Evolutionary conservation across 2,797 vertebrate genomes (phyloP).

Genomic region (Rhynchonycteris naso): DNA sequence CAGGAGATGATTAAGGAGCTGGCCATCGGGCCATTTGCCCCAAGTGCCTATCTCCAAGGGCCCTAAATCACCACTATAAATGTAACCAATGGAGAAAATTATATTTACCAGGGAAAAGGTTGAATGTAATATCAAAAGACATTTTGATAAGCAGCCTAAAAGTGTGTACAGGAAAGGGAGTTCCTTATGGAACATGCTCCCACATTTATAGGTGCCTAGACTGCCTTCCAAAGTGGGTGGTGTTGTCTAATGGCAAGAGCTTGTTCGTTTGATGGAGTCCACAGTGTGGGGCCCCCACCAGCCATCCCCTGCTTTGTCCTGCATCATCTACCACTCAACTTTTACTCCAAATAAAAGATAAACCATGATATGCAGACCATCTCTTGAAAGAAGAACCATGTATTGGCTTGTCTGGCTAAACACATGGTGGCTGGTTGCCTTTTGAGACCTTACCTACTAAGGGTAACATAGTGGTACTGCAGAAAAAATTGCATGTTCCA

Average conservation of each 20-base stretch:
- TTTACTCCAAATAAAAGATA: not conserved
- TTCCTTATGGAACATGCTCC: not conserved
- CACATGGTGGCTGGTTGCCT: not conserved
- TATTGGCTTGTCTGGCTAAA: not conserved
- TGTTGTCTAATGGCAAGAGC: not conserved
- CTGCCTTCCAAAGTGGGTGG: not conserved
- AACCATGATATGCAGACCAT: not conserved
- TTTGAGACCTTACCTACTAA: not conserved
- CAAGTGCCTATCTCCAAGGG: slow-evolving; percentile 20
- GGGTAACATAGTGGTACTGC: not conserved
- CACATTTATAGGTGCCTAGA: not conserved
- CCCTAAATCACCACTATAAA: slow-evolving; percentile 51
- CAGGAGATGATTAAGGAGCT: slow-evolving; percentile 65
- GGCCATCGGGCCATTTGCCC: slow-evolving; percentile 46
- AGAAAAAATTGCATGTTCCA: not conserved
- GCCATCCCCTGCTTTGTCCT: not conserved
- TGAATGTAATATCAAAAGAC: not conserved
- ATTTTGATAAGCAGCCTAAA: slow-evolving; percentile 37
- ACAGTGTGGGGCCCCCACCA: no score
- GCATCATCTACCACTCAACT: not conserved
- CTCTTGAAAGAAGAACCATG: not conserved
- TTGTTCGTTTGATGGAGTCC: not conserved
- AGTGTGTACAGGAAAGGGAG: not conserved
- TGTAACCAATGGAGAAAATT: slow-evolving; percentile 54
- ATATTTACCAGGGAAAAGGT: slow-evolving; percentile 49